These are phyloP conservation scores for Platysteira castanea DNA, from an alignment of 2,113 vertebrate species.

Conservation along the genomic window DNA sequence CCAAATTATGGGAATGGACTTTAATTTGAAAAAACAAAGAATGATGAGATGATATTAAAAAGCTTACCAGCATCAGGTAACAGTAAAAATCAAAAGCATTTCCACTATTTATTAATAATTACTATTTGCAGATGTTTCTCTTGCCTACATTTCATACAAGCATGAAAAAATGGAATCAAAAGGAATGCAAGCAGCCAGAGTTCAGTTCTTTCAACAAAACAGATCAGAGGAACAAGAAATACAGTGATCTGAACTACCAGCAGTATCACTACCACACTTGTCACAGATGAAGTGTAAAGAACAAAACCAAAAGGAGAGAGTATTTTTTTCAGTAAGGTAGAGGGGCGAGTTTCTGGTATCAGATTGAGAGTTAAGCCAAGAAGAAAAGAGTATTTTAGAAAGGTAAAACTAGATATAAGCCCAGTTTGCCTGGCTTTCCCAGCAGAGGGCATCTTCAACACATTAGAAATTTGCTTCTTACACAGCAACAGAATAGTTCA, in stretches of 20 bases:
- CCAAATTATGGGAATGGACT: neutral
- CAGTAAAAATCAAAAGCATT: neutral
- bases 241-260: neutral
- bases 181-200: neutral
- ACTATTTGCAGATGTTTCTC: neutral
- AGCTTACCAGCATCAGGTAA: neutral
- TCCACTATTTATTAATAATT: neutral
- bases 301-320: neutral
- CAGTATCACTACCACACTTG: neutral
- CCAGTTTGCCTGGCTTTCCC: slow-evolving; percentile 62
- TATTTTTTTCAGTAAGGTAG: neutral
- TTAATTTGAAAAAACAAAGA: neutral
- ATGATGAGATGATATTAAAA: neutral
- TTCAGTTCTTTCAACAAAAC: neutral
- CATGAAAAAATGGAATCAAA: neutral
- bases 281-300: neutral
- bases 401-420: neutral
- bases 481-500: neutral
- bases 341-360: neutral
- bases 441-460: slow-evolving; percentile 77
- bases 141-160: neutral
- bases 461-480: neutral
- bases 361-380: neutral
- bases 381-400: neutral
- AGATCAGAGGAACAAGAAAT: neutral